phyloP scores from a whole-genome alignment of 2,113 vertebrate genomes.

The Aix galericulata region DNA sequence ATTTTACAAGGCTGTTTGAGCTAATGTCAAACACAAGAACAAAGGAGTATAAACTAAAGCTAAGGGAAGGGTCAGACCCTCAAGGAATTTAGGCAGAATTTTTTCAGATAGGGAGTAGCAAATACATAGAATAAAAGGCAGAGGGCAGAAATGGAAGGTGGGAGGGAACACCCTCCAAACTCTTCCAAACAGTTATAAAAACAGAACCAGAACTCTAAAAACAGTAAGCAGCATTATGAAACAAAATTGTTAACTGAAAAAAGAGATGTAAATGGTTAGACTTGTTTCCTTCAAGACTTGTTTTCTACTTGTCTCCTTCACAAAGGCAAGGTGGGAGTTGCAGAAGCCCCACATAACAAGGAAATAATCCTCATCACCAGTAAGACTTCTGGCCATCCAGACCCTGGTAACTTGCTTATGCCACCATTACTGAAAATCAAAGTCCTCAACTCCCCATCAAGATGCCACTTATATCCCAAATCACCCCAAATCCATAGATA shows the following conservation, averaged over 20 bases:
- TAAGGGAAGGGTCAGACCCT: conserved; percentile 81
- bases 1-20: conserved; percentile 79
- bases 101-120: conserved; percentile 72
- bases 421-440: not conserved
- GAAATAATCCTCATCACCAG: not conserved
- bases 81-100: conserved; percentile 78
- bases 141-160: conserved; percentile 43
- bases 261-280: not conserved
- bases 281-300: not conserved
- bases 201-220: conserved; percentile 33
- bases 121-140: conserved; percentile 72
- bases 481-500: not conserved
- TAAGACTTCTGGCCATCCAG: not conserved
- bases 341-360: not conserved
- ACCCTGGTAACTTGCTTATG: not conserved
- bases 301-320: not conserved
- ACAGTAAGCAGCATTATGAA: not conserved
- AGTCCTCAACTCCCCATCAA: not conserved
- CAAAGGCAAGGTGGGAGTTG: not conserved
- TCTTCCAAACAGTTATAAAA: conserved; percentile 56
- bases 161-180: not conserved
- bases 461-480: not conserved
- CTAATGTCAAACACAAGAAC: conserved; percentile 80
- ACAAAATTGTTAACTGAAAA: conserved; percentile 10
- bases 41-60: conserved; percentile 79